These are phyloP conservation scores for Otocyon megalotis DNA, from an alignment of 2,113 vertebrate genomes.

Conservation along the genomic window DNA sequence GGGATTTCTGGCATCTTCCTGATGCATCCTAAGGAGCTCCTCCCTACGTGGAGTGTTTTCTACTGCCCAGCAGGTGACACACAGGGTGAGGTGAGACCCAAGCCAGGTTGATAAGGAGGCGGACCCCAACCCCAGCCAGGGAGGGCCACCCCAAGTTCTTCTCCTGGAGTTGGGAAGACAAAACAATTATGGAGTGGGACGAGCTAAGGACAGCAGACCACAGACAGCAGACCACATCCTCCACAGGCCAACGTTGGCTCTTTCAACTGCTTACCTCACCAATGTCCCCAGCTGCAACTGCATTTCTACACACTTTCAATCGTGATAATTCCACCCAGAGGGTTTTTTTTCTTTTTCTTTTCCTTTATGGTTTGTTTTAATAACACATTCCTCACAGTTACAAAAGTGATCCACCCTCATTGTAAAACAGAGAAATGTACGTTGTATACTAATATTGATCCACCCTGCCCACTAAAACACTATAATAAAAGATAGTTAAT, in stretches of 20 bases:
- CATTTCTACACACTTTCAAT: neutral
- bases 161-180: neutral
- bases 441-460: neutral
- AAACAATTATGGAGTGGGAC: neutral
- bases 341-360: neutral
- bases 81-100: neutral
- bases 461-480: neutral
- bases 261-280: neutral
- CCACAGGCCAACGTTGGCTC: neutral
- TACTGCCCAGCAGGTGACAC: neutral
- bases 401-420: neutral
- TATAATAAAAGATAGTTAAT: neutral
- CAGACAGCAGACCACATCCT: neutral
- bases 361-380: neutral
- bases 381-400: neutral
- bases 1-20: neutral
- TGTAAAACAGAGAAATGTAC: neutral
- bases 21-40: neutral
- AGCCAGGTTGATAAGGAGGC: neutral
- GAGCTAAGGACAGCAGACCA: neutral
- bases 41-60: neutral
- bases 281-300: neutral
- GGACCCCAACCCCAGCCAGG: neutral
- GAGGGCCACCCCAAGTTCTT: rapidly evolving
- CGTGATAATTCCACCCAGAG: neutral